phyloP scores from a whole-genome alignment of 2,113 vertebrate species.

The Microtus pennsylvanicus region DNA sequence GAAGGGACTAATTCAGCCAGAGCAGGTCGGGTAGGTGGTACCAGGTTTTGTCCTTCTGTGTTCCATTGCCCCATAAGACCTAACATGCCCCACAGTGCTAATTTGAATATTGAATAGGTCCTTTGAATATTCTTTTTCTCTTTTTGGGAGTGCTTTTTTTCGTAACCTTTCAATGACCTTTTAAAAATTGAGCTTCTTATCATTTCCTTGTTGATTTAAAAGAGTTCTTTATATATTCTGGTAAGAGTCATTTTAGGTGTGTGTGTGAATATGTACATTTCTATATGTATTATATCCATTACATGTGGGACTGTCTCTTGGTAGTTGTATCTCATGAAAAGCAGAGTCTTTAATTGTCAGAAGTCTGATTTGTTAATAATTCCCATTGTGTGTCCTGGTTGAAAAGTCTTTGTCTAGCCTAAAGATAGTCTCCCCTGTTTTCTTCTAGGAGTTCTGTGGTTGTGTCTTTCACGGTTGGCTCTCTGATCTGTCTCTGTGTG shows the following conservation, averaged over 20 bases:
- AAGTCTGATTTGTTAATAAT: slow-evolving; percentile 9
- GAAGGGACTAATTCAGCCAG: neutral
- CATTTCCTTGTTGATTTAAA: slow-evolving; percentile 40
- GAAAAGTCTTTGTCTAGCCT: neutral
- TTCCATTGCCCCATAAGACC: neutral
- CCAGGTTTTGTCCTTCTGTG: neutral
- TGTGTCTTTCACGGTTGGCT: neutral
- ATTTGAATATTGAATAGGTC: neutral
- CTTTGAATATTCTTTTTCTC: slow-evolving; percentile 21
- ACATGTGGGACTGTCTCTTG: neutral
- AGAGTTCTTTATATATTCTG: neutral
- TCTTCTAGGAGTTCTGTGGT: neutral
- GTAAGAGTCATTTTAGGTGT: neutral
- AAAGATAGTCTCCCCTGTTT: neutral
- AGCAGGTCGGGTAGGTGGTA: neutral
- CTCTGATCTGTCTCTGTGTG: neutral
- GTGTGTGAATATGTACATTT: neutral
- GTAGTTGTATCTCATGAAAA: neutral
- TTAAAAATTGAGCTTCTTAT: slow-evolving; percentile 41
- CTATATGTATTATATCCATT: neutral
- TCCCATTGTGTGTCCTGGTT: slow-evolving; percentile 1
- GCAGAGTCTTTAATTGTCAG: slow-evolving; percentile 37
- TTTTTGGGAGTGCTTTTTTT: slow-evolving; percentile 17
- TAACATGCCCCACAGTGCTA: neutral
- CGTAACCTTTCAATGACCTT: slow-evolving; percentile 38